Evolutionary conservation across 2,888 invertebrate species (phyloP).

Genomic region (Sesia apiformis): DNA sequence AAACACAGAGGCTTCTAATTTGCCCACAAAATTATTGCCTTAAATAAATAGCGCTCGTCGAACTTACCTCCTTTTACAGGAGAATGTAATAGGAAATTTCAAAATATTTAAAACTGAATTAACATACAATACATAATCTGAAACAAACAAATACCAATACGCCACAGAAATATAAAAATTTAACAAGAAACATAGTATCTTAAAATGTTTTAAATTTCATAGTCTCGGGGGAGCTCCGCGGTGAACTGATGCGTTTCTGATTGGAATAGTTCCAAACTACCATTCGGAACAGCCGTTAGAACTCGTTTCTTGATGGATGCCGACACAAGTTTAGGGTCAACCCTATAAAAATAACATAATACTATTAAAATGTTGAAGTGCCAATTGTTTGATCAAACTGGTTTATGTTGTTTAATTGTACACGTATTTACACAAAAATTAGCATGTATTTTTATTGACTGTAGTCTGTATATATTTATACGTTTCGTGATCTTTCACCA

Average conservation of each 20-base stretch:
- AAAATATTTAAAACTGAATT: too few species aligned
- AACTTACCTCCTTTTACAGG: too few species aligned
- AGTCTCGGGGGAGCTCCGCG: background rate
- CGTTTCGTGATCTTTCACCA: too few species aligned
- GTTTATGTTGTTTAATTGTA: background rate
- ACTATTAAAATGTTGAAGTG: slow-evolving; percentile 4
- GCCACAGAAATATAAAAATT: background rate
- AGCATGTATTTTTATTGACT: too few species aligned
- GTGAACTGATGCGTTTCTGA: slow-evolving; percentile 12
- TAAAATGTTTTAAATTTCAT: background rate
- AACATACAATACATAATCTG: too few species aligned
- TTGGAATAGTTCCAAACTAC: slow-evolving; percentile 14
- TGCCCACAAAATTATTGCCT: too few species aligned
- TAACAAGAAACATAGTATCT: background rate
- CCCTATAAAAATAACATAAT: slow-evolving; percentile 8
- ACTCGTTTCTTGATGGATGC: slow-evolving; percentile 8
- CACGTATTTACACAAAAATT: background rate
- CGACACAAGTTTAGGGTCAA: slow-evolving; percentile 7
- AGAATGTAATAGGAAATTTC: too few species aligned
- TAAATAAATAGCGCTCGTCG: too few species aligned
- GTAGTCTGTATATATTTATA: too few species aligned
- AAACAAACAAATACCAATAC: too few species aligned
- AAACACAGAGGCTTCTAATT: too few species aligned
- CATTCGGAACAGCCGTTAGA: slow-evolving; percentile 10
- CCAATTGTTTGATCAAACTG: slow-evolving; percentile 4